Evolutionary conservation across 2,797 vertebrate genomes (phyloP).

Genomic region (Parauchenoglanis ngamensis): DNA sequence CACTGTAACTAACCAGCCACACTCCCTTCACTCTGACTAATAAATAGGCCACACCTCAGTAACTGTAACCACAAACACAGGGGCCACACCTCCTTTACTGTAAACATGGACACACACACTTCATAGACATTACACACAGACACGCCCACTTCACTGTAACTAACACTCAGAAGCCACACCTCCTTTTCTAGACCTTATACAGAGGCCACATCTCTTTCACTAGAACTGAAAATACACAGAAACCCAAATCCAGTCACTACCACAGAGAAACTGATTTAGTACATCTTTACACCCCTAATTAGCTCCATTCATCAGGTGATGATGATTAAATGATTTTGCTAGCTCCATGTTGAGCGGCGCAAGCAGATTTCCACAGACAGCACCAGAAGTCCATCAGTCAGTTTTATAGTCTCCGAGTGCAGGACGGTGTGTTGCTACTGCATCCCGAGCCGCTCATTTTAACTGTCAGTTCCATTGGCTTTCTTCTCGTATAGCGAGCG

Average conservation of each 20-base stretch:
- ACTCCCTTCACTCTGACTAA: background rate
- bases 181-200: background rate
- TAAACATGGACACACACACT: background rate
- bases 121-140: too few species aligned
- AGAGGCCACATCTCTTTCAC: background rate
- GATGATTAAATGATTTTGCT: background rate
- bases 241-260: too few species aligned
- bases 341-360: too few species aligned
- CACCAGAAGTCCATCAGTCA: conserved; percentile 13
- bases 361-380: background rate
- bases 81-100: background rate
- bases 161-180: background rate
- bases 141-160: background rate
- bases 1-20: background rate
- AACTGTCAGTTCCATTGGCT: conserved; percentile 50
- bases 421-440: background rate
- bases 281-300: background rate
- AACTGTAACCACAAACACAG: too few species aligned
- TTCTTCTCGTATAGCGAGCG: conserved; percentile 44
- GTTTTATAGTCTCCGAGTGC: conserved; percentile 15
- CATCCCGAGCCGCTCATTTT: conserved; percentile 38
- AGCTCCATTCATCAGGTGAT: background rate
- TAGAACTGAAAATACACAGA: too few species aligned
- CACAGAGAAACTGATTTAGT: background rate
- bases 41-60: background rate